Evolutionary conservation across 2,888 invertebrate genomes (phyloP).

Genomic region (Microdon myrmicae): DNA sequence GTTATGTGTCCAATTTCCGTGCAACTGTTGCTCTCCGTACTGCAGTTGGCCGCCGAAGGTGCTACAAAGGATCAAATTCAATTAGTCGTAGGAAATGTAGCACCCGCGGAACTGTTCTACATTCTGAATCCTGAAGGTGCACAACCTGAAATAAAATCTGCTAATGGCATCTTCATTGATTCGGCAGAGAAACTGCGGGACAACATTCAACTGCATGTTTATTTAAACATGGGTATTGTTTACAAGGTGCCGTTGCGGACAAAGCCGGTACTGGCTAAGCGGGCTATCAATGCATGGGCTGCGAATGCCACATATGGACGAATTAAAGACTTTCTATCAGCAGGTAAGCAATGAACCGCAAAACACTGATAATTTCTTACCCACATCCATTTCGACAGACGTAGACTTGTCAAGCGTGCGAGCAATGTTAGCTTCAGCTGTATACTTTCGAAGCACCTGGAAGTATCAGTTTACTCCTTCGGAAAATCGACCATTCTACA

Average conservation of each 20-base stretch:
- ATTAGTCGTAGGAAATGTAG: constrained; percentile 19
- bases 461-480: constrained; percentile 44
- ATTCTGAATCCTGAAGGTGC: constrained; percentile 11
- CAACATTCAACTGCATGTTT: constrained; percentile 1
- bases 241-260: constrained; percentile 3
- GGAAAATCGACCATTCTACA: constrained; percentile 70
- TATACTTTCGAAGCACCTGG: constrained; percentile 56
- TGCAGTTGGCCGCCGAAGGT: constrained; percentile 42
- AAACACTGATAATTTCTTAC: background rate
- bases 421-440: constrained; percentile 52
- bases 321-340: constrained; percentile 69
- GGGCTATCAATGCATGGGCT: constrained; percentile 73
- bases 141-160: constrained; percentile 42
- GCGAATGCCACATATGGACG: constrained; percentile 69
- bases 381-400: constrained; percentile 13
- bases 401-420: constrained; percentile 23
- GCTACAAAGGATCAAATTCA: constrained; percentile 45
- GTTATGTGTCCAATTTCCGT: constrained; percentile 51
- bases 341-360: constrained; percentile 62
- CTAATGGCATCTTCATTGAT: constrained; percentile 53
- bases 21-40: constrained; percentile 47
- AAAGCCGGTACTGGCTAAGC: constrained; percentile 64
- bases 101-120: constrained; percentile 12
- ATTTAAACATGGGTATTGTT: constrained; percentile 11
- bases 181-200: constrained; percentile 23